Evolutionary conservation across 37 sponge, comb jelly and placozoan species (phyloP).

Genomic region (Bolinopsis microptera): DNA sequence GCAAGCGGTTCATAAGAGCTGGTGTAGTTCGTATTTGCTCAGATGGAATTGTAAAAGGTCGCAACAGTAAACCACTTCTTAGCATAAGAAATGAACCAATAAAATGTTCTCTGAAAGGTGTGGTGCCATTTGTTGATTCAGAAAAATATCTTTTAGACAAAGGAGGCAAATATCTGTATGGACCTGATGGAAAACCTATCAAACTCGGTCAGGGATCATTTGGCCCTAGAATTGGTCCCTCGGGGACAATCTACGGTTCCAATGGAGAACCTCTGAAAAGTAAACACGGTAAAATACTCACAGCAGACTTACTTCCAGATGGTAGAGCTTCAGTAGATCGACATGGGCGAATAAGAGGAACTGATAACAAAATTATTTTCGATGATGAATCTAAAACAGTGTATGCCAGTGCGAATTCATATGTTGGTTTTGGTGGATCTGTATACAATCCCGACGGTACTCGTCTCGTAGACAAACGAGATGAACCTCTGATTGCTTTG

Average conservation of each 20-base stretch:
- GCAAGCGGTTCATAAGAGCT: conserved; percentile 39
- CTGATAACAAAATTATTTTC: neutral
- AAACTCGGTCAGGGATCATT: neutral
- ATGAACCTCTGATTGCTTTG: neutral
- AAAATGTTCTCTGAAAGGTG: neutral
- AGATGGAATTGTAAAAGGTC: neutral
- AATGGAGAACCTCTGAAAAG: neutral
- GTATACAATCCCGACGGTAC: conserved; percentile 34
- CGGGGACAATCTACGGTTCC: neutral
- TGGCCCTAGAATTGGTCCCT: conserved; percentile 7
- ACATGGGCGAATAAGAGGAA: neutral
- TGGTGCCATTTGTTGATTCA: neutral
- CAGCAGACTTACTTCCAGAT: neutral
- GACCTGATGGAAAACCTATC: conserved; percentile 18
- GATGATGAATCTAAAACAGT: neutral
- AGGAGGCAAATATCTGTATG: neutral
- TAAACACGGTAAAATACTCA: neutral
- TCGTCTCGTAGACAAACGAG: neutral
- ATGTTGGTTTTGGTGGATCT: neutral
- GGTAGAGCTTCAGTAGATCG: neutral
- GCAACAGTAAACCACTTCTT: neutral
- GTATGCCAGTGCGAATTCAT: conserved; percentile 28
- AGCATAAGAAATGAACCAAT: neutral
- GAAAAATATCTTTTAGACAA: neutral
- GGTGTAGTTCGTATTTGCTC: neutral